Base-by-base conservation (phyloP, 1,140 invertebrate species). In the Drosophila carrolli region DNA sequence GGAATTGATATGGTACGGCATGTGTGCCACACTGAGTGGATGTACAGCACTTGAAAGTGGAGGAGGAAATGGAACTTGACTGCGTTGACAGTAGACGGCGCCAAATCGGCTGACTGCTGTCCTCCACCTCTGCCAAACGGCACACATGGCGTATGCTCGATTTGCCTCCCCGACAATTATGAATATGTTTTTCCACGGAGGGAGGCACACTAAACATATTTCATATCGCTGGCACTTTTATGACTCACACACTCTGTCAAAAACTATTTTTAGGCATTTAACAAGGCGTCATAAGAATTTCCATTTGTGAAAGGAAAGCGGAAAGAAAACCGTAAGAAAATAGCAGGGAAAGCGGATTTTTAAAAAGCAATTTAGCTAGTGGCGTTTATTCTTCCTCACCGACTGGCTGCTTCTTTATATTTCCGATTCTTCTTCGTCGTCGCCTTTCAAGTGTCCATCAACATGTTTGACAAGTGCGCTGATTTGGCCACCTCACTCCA, bases 401-500 rank as follows among this genome's bases (percentile, higher is more conserved):
- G 40, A 7, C 13, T 32, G 19, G 54, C 8, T 58, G n/a, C 43
- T 74, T 71, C 14, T 14, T 13, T 19, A 27, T 27, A 60, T 73
- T 43, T 19, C 55, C 66, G 44, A 38, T 58, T 48, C 27, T 10
- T 53, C 48, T 16, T 53, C 59, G 46, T 44, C 58, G 29, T 29
- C 60, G 80, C 80, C 78, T 89, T 88, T 88, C 84, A 89, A 88
- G 84, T 88, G 83, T 88, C 83, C 84, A 83, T 88, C 83, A 88
- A 74, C 71, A 61, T 88, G 58, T 88, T 88, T 88, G 83, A 88
- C 83, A 88, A 88, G 84, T 89, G 83, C 84, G 79, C 83, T 89
- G 83, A 88, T 88, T 88, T 88, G 58, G 41, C 44, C 47, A 41
- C 41, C 53, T 32, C 44, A 14, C 13, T 16, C 29, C 10, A 14